Percentiles rank a stretch among this genome's conserved stretches.
These are phyloP conservation scores for Pristionchus japonicus DNA, from an alignment of 2,888 invertebrate species.

Conservation along the genomic window DNA sequence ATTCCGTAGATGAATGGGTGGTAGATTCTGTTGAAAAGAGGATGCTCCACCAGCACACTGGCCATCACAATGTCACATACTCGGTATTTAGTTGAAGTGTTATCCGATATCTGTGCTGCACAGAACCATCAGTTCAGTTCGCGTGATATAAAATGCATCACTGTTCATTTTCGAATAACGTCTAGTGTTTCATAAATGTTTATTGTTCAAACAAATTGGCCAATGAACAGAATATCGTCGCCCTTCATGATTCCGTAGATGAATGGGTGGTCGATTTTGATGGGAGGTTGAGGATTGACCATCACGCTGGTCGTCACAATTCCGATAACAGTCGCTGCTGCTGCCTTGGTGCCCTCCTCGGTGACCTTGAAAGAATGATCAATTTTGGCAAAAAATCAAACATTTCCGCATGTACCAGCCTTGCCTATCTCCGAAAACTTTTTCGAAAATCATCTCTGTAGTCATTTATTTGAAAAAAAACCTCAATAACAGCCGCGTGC, in stretches of 20 bases:
- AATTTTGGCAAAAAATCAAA: too few species aligned
- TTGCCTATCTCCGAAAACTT: too few species aligned
- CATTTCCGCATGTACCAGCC: too few species aligned
- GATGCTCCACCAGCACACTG: background rate
- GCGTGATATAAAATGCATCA: too few species aligned
- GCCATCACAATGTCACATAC: background rate
- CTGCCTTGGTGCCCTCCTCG: background rate
- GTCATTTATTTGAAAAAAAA: background rate
- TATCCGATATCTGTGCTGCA: too few species aligned
- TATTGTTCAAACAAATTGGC: background rate
- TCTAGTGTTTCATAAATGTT: too few species aligned
- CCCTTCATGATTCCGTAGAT: background rate
- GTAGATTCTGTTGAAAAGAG: background rate
- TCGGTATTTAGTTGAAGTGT: too few species aligned
- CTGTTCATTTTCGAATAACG: too few species aligned
- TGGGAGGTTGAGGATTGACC: background rate
- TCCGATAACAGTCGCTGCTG: background rate
- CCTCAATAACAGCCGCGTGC: background rate
- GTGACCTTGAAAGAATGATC: background rate
- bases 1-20: background rate
- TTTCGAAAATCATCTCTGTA: background rate
- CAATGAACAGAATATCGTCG: background rate
- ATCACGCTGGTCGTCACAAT: background rate
- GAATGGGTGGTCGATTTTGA: background rate
- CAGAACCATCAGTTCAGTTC: too few species aligned